Evolutionary conservation across 2,113 vertebrate species (phyloP).

Genomic region (Perognathus longimembris): DNA sequence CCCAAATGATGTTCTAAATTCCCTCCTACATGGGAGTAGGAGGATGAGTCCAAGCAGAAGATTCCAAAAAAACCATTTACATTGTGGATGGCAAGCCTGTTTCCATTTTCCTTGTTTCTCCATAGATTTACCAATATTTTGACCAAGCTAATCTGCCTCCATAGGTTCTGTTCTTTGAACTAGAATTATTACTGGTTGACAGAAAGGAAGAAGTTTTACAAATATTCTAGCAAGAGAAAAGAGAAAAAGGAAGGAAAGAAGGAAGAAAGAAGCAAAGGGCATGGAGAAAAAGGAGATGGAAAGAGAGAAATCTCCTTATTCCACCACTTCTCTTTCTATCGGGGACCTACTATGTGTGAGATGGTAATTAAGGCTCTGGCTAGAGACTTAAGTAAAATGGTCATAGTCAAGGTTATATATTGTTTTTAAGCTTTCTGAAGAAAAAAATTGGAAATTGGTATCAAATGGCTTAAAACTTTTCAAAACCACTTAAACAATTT

Average conservation of each 20-base stretch:
- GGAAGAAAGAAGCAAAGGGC: too few species aligned
- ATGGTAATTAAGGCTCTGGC: neutral
- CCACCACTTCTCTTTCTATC: neutral
- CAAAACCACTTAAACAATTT: neutral
- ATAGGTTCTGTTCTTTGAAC: neutral
- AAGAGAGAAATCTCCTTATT: neutral
- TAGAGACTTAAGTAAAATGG: conserved; percentile 1
- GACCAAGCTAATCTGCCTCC: neutral
- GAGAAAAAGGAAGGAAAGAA: too few species aligned
- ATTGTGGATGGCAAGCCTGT: neutral
- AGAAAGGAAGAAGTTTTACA: neutral
- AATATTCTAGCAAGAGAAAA: neutral
- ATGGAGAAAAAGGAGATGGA: too few species aligned
- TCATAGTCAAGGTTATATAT: neutral
- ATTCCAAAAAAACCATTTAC: neutral
- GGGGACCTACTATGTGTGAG: neutral
- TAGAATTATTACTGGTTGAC: neutral
- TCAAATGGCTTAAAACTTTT: neutral
- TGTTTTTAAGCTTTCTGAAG: neutral
- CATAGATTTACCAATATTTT: conserved; percentile 23
- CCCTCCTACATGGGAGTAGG: neutral
- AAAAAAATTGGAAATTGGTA: conserved; percentile 1
- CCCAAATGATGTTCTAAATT: neutral
- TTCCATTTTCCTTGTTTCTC: neutral
- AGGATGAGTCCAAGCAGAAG: neutral